Evolutionary conservation across 2,888 invertebrate genomes (phyloP).

Genomic region (Keiferia lycopersicella): DNA sequence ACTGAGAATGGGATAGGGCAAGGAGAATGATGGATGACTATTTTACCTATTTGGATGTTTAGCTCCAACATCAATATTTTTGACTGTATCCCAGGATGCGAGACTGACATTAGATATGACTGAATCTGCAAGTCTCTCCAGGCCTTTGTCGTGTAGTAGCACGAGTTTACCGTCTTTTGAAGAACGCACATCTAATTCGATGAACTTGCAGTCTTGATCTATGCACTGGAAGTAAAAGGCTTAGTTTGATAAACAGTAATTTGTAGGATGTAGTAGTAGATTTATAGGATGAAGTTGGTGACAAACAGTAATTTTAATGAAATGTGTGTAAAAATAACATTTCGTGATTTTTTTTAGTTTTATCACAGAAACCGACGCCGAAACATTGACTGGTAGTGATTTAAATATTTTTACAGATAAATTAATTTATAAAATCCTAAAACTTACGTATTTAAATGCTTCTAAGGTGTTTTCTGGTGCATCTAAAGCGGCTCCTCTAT

Average conservation of each 20-base stretch:
- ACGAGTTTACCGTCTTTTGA: slow-evolving; percentile 88
- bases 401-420: background rate
- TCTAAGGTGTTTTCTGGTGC: slow-evolving; percentile 90
- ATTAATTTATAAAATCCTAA: background rate
- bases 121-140: slow-evolving; percentile 84
- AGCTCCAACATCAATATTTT: slow-evolving; percentile 83
- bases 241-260: background rate
- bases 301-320: too few relatives aligned
- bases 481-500: slow-evolving; percentile 88
- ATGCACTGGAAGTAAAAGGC: slow-evolving; percentile 80
- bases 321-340: too few relatives aligned
- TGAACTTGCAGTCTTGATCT: slow-evolving; percentile 85
- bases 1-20: too few relatives aligned
- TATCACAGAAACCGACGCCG: background rate
- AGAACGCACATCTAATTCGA: slow-evolving; percentile 89
- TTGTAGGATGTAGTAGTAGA: too few relatives aligned
- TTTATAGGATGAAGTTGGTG: too few relatives aligned
- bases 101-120: slow-evolving; percentile 76
- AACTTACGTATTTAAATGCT: slow-evolving; percentile 85
- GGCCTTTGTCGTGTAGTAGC: slow-evolving; percentile 87
- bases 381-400: background rate
- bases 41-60: slow-evolving; percentile 85
- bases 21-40: background rate
- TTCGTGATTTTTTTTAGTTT: background rate
- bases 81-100: slow-evolving; percentile 84